Base-by-base conservation (phyloP, 2,113 vertebrate species). In the Porphyrio hochstetteri region DNA sequence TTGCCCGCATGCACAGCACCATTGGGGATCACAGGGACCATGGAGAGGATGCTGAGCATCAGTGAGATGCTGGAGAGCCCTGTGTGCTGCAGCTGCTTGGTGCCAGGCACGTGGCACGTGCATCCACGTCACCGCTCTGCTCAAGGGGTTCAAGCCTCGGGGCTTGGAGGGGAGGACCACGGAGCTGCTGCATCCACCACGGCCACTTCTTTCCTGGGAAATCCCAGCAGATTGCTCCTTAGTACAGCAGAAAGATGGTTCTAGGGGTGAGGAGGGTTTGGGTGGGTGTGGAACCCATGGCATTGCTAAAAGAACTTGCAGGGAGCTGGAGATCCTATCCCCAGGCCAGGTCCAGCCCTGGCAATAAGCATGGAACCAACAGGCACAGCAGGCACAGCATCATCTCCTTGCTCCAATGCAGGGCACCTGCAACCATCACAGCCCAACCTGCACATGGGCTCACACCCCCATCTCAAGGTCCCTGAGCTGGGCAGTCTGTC, bases 51-150 rank as follows among this genome's bases (percentile, higher is more conserved):
- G 53, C 35, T 91, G 76, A 68, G 80, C 50, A 60, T 48, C 77
- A 44, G 10, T 5, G 15, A 52, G 65, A 35, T 85, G 53, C 82
- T 72, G 60, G 28, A 89, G 74, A 82, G 36, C 60, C 77, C 56
- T 52, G 20, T 18, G 23, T 56, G 29, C 69, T 59, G 59, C 56
- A 70, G 31, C 36, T 74, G 18, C 60, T 78, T 1, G 0, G 28
- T 35, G 50, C 42, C 27, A 0, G 0, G 80, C 64, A 50, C 0
- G 0, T 28, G n/a, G 53, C 0, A 0, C 18, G 23, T 2, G 0
- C 4, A 5, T 24, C 77, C 23, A 4, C 5, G 9, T 28, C 89
- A 40, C 25, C 1, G 2, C 40, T 42, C 29, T 94, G 59, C 63
- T 74, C 28, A 35, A 83, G 59, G 25, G 44, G 3, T 17, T 77